Evolutionary conservation across 1,140 invertebrate species (phyloP).

Genomic region (Drosophila tropicalis): DNA sequence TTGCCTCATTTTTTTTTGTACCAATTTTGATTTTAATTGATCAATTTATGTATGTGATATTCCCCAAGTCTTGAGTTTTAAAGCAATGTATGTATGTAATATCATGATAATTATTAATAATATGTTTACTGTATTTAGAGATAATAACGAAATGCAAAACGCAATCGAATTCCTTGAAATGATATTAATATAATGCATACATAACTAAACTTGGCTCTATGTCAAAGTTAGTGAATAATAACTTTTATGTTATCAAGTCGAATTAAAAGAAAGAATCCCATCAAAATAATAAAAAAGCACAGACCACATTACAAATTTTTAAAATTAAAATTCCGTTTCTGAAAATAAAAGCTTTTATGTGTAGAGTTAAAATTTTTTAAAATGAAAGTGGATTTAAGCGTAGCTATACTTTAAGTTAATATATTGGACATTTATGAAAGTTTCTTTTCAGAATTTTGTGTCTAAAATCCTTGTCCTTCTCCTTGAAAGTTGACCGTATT

Average conservation of each 20-base stretch:
- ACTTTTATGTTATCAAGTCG: slow-evolving; percentile 8
- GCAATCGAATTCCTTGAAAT: background rate
- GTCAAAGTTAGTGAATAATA: slow-evolving; percentile 1
- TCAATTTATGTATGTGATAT: slow-evolving; percentile 60
- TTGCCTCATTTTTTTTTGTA: background rate
- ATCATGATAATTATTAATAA: slow-evolving; percentile 11
- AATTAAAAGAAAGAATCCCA: slow-evolving; percentile 13
- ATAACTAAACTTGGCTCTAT: background rate
- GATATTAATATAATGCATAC: background rate
- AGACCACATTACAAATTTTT: no score
- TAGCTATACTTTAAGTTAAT: no score
- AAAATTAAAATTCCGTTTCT: no score
- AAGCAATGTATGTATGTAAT: slow-evolving; percentile 38
- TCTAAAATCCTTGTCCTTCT: no score
- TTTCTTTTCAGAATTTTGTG: no score
- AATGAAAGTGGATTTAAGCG: no score
- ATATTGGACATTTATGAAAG: no score
- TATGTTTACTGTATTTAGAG: slow-evolving; percentile 1
- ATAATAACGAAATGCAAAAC: background rate
- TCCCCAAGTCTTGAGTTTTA: slow-evolving; percentile 32
- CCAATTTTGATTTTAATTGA: slow-evolving; percentile 38
- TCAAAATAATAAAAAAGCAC: slow-evolving; percentile 2
- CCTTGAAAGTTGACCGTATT: background rate
- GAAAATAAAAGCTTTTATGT: no score
- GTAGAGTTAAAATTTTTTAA: no score